Evolutionary conservation across 2,797 vertebrate species (phyloP).

Genomic region (Hydrophis major): DNA sequence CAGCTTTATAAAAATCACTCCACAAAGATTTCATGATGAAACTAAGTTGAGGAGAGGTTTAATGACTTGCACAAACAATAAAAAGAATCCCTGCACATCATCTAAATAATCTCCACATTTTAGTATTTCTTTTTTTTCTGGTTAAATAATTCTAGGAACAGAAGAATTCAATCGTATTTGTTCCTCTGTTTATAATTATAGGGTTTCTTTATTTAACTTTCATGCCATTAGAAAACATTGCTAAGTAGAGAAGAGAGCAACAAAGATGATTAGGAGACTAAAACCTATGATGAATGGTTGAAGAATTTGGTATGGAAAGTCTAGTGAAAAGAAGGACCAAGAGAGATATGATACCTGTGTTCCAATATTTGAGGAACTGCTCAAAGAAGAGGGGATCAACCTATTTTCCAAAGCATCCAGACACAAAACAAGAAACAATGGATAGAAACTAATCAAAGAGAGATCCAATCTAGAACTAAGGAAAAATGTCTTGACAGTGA

Average conservation of each 20-base stretch:
- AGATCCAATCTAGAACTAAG: not conserved
- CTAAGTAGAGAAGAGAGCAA: not conserved
- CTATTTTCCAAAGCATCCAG: not conserved
- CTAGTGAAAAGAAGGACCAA: not conserved
- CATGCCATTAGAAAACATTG: not conserved
- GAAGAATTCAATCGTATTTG: not conserved
- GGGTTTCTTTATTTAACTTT: not conserved
- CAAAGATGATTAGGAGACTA: not conserved
- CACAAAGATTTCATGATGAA: not conserved
- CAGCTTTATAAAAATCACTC: not conserved
- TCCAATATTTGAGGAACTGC: not conserved
- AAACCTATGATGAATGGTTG: not conserved
- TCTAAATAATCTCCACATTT: not conserved
- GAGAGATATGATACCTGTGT: not conserved
- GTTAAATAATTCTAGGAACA: not conserved
- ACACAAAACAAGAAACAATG: not conserved
- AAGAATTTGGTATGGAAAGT: not conserved
- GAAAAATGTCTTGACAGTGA: not conserved
- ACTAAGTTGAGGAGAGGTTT: not conserved
- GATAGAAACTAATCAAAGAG: not conserved
- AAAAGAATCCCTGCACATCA: not conserved
- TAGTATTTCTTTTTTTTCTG: not conserved
- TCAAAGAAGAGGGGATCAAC: not conserved
- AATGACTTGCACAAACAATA: not conserved
- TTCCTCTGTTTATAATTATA: not conserved